Conservation (phyloP, 2,888 invertebrate genomes). For the Pyrochroa serraticornis region DNA sequence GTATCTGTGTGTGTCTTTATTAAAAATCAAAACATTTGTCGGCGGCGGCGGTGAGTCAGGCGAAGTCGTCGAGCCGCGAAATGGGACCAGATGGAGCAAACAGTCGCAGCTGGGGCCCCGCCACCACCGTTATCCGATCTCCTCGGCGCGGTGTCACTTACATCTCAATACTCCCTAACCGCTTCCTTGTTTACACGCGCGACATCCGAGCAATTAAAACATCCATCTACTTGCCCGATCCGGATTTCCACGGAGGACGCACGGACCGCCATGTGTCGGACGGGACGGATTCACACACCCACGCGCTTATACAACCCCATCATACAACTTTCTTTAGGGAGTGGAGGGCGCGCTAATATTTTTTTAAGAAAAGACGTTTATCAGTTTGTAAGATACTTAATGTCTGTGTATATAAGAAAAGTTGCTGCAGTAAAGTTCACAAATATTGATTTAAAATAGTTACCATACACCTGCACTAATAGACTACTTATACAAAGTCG, state of each 20-base stretch:
- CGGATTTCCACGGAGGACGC: constrained; percentile 29
- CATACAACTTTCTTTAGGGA: no score
- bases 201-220: constrained; percentile 53
- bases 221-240: constrained; percentile 38
- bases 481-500: no score
- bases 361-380: no score
- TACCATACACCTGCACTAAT: no score
- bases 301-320: no score
- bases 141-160: constrained; percentile 51
- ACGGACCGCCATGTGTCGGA: constrained; percentile 8
- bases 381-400: no score
- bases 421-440: no score
- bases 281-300: no score
- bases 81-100: constrained; percentile 57
- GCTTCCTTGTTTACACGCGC: constrained; percentile 53
- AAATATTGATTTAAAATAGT: no score
- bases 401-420: no score
- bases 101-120: constrained; percentile 50
- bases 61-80: constrained; percentile 53
- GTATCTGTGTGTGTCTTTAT: constrained; percentile 41
- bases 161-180: constrained; percentile 51
- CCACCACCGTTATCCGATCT: constrained; percentile 25
- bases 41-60: constrained; percentile 37
- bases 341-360: no score
- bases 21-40: constrained; percentile 48